A percentile compares a stretch with the other conserved stretches of the same genome.
These are phyloP conservation scores for Cichlasoma orientale DNA, from an alignment of 2,797 vertebrate species.

Conservation along the genomic window DNA sequence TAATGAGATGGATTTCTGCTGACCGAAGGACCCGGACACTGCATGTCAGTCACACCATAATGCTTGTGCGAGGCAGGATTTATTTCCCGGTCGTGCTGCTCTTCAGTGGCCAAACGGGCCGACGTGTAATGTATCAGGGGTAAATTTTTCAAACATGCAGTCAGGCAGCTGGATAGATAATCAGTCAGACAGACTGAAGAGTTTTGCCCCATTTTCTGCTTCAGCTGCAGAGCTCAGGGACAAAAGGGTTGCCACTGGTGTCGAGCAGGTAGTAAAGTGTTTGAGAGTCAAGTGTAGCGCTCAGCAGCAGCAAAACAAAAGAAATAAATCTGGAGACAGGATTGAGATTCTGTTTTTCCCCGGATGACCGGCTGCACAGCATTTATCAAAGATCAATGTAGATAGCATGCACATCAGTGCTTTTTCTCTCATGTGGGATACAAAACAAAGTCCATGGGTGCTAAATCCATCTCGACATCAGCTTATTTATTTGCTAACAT, in stretches of 20 bases:
- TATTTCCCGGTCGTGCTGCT: slow-evolving; percentile 30
- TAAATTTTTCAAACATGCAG: slow-evolving; percentile 32
- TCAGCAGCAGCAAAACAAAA: neutral
- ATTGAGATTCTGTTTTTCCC: slow-evolving; percentile 8
- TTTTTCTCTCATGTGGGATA: slow-evolving; percentile 7
- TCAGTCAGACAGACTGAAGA: slow-evolving; percentile 34
- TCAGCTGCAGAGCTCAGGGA: slow-evolving; percentile 22
- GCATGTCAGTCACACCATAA: slow-evolving; percentile 29
- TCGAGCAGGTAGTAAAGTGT: slow-evolving; percentile 36
- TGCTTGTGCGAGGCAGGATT: slow-evolving; percentile 39
- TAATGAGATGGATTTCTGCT: slow-evolving; percentile 60
- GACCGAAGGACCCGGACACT: slow-evolving; percentile 34
- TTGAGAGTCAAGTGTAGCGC: neutral
- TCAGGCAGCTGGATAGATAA: slow-evolving; percentile 31
- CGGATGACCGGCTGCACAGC: neutral
- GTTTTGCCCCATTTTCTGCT: slow-evolving; percentile 33
- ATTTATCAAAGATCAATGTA: slow-evolving; percentile 33
- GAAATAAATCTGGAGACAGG: neutral
- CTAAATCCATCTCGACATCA: slow-evolving; percentile 18
- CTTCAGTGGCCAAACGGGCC: slow-evolving; percentile 23
- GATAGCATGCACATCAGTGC: slow-evolving; percentile 6
- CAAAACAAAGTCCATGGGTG: slow-evolving; percentile 6
- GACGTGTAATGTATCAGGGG: slow-evolving; percentile 12
- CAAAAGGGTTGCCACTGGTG: slow-evolving; percentile 3
- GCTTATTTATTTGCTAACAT: slow-evolving; percentile 35